Base-by-base conservation (phyloP, 2,888 invertebrate species). In the Suillia variegata region DNA sequence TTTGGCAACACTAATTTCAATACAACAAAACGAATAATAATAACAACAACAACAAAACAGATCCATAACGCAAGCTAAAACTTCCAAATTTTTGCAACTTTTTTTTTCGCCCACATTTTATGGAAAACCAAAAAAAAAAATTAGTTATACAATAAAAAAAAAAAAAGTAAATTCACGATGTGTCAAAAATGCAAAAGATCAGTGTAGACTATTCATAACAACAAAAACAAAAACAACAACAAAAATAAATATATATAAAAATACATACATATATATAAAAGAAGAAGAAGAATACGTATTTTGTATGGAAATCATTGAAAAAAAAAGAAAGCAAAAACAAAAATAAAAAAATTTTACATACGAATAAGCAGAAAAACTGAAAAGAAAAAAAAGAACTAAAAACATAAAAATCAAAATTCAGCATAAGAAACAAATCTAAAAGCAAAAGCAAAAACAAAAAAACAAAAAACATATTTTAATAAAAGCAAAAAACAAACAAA, bases 151-250 rank as follows among this genome's bases (percentile, higher is more conserved):
- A n/a, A n/a, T n/a, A n/a, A 26, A 21, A 50, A 15, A 50, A 56
- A 34, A 20, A 49, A 66, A 63, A 66, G 66, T 67, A 66, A 61
- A 62, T 71, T 65, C 74, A 75, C 73, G 67, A 76, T 76, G 74
- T 74, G 74, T 74, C 74, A 74, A 74, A 76, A 67, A 71, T 69
- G 69, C 67, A 77, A 75, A 77, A 73, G 66, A 68, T 68, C 68
- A 74, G 71, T 69, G 64, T 62, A 66, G n/a, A n/a, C n/a, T n/a
- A n/a, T n/a, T n/a, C n/a, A n/a, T n/a, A n/a, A n/a, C n/a, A n/a
- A n/a, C n/a, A n/a, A n/a, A n/a, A n/a, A n/a, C n/a, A n/a, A n/a
- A n/a, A n/a, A n/a, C n/a, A n/a, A n/a, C n/a, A n/a, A n/a, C n/a
- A n/a, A n/a, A n/a, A n/a, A n/a, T n/a, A n/a, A n/a, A 66, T 67